Percentiles rank a stretch among this genome's conserved stretches.
Conservation (phyloP, 2,888 invertebrate genomes). For the Polydrusus tereticollis region DNA sequence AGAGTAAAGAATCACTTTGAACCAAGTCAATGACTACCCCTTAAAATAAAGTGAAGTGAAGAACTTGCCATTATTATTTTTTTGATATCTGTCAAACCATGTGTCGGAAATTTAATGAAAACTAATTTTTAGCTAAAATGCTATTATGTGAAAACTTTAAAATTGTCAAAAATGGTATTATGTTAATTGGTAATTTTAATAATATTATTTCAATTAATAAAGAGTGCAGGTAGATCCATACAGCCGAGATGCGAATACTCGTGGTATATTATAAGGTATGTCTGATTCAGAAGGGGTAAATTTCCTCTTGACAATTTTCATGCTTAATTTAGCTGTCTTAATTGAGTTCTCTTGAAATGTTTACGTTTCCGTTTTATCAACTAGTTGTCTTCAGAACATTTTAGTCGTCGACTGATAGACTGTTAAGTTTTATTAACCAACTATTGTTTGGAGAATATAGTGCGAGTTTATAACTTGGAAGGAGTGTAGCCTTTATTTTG, state of each 20-base stretch:
- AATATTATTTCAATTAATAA: too few relatives aligned
- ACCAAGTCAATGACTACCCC: too few relatives aligned
- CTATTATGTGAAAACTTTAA: too few relatives aligned
- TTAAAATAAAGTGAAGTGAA: too few relatives aligned
- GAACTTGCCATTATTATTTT: too few relatives aligned
- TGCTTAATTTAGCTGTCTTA: slow-evolving; percentile 4
- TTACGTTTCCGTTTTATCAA: slow-evolving; percentile 9
- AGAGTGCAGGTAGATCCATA: too few relatives aligned
- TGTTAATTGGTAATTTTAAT: too few relatives aligned
- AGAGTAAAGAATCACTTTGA: too few relatives aligned
- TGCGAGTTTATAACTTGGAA: background rate
- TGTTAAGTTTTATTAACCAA: background rate
- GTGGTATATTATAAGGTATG: background rate
- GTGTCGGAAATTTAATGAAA: background rate
- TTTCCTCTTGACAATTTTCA: slow-evolving; percentile 1
- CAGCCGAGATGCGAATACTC: too few relatives aligned
- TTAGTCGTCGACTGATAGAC: background rate
- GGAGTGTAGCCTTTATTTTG: too few relatives aligned
- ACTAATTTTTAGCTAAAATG: background rate
- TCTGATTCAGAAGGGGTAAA: background rate
- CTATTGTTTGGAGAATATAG: background rate
- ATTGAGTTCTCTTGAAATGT: slow-evolving; percentile 12
- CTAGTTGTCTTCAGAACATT: background rate
- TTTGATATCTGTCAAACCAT: too few relatives aligned
- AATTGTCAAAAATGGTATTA: too few relatives aligned